Evolutionary conservation across 2,113 vertebrate genomes (phyloP), one percentile per base, ranked within the genome.

Genomic region (Brachypodius melanocephalos): DNA sequence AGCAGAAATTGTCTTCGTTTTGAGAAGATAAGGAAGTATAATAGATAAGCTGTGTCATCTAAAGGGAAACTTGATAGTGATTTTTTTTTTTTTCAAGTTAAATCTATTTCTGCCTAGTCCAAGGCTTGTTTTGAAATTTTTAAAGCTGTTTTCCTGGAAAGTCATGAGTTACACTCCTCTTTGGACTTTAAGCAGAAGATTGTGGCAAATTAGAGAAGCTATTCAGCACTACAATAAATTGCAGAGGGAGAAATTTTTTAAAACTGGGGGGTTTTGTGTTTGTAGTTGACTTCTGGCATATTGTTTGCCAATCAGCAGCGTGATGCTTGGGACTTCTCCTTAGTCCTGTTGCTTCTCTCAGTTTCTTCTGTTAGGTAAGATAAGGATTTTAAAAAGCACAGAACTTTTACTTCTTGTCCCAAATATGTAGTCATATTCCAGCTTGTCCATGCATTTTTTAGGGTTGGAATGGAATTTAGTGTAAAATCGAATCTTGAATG

Each of bases 121-220:
- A 81, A 52, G 43, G 12, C 36, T 76, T 89, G 46, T 85, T 95
- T 76, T 85, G 78, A 69, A 85, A 73, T 74, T 84, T 78, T 79
- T 57, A 74, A 87, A 80, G n/a, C 25, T 9, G 6, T 86, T 95
- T 94, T 95, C 75, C 76, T 96, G 73, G 75, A 92, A 15, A 94
- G 55, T 42, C 43, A 59, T 78, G 40, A 38, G 29, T 55, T 88
- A 17, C 26, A 94, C 59, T 52, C 28, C 25, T 90, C 57, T 90
- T 90, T 57, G 42, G 26, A 65, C 42, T 95, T 85, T 12, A 61
- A 65, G 80, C 13, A 65, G 76, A 65, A 62, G 32, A 48, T 83
- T 52, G 20, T 52, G 59, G 25, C 40, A 71, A 79, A 55, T 94
- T 73, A 48, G 79, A 68, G 67, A 65, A 80, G 34, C 71, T 89